Evolutionary conservation across 2,888 invertebrate genomes (phyloP).

Genomic region (Hirtodrosophila trivittata): DNA sequence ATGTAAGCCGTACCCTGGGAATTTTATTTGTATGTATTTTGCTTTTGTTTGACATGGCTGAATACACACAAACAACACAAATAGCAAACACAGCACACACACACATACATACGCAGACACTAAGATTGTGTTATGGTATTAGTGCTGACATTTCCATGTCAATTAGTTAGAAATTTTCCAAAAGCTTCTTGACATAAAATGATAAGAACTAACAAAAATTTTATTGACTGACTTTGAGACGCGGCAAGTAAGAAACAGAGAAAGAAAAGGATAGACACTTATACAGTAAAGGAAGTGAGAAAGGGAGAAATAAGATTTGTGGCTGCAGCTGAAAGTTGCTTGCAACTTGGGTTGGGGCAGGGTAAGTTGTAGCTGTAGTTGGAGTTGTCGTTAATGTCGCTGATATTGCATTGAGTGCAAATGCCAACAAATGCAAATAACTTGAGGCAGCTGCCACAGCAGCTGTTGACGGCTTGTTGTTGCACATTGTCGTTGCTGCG

Average conservation of each 20-base stretch:
- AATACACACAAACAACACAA: too few relatives aligned
- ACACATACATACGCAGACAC: background rate
- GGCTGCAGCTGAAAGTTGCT: background rate
- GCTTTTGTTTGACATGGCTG: constrained; percentile 19
- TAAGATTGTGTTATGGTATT: constrained; percentile 10
- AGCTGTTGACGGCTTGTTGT: constrained; percentile 5
- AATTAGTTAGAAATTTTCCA: constrained; percentile 65
- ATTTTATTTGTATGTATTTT: constrained; percentile 31
- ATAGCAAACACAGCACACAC: background rate
- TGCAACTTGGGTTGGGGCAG: too few relatives aligned
- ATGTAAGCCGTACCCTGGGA: constrained; percentile 47
- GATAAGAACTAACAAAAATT: constrained; percentile 37
- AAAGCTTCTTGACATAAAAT: constrained; percentile 58
- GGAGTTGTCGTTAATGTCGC: constrained; percentile 33
- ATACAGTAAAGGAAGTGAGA: background rate
- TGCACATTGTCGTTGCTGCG: constrained; percentile 3
- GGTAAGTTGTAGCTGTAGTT: too few relatives aligned
- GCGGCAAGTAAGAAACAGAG: constrained; percentile 4
- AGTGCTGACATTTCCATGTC: constrained; percentile 61
- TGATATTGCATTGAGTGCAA: constrained; percentile 44
- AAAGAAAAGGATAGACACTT: too few relatives aligned
- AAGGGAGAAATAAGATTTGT: background rate
- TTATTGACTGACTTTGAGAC: constrained; percentile 34
- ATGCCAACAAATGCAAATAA: constrained; percentile 55
- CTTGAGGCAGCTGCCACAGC: constrained; percentile 51